Conservation (phyloP, 1,140 invertebrate genomes). For the Calosoma granatense region DNA sequence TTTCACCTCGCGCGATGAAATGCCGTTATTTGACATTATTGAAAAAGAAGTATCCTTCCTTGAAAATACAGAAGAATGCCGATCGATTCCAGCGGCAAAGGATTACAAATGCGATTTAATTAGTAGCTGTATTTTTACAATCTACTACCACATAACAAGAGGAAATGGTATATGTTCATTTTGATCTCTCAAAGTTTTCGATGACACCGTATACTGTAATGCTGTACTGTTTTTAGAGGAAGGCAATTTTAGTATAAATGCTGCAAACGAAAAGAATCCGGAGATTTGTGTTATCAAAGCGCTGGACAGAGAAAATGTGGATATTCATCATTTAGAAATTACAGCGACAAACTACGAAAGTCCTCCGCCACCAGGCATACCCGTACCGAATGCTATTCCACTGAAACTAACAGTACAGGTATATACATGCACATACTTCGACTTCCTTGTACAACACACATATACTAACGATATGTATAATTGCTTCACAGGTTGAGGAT, state of each 20-base stretch:
- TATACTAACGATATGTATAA: too few species aligned
- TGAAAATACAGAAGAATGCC: background rate
- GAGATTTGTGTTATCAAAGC: constrained; percentile 20
- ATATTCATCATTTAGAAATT: constrained; percentile 29
- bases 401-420: constrained; percentile 36
- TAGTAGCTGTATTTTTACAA: background rate
- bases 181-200: background rate
- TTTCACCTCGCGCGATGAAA: background rate
- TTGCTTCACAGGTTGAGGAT: constrained; percentile 42
- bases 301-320: constrained; percentile 33
- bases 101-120: background rate
- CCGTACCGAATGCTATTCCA: constrained; percentile 22
- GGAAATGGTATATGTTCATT: background rate
- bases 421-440: too few species aligned
- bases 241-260: background rate
- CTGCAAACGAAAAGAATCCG: background rate
- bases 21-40: background rate
- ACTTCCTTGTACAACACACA: too few species aligned
- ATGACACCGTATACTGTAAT: background rate
- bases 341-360: constrained; percentile 33
- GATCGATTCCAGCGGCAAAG: background rate
- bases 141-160: background rate
- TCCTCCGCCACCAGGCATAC: too few species aligned
- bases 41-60: background rate
- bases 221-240: background rate